Evolutionary conservation across 2,113 vertebrate genomes (phyloP).

Genomic region (Notothenia rossii): DNA sequence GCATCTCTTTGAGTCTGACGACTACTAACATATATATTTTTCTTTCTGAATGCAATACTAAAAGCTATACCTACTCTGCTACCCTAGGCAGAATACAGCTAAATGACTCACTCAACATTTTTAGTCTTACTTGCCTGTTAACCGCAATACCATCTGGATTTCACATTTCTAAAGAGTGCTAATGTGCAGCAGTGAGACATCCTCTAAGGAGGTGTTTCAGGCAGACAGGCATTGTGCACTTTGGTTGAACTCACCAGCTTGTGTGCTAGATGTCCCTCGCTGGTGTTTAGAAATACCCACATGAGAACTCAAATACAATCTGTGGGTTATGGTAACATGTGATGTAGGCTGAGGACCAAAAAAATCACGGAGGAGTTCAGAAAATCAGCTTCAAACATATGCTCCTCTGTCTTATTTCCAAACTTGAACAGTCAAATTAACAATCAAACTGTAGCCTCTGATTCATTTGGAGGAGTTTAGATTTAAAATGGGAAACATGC

Average conservation of each 20-base stretch:
- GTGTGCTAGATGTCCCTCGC: constrained; percentile 11
- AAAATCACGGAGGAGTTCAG: constrained; percentile 3
- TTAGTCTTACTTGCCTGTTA: constrained; percentile 31
- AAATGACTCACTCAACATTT: constrained; percentile 18
- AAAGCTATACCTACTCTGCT: constrained; percentile 13
- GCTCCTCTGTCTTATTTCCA: constrained; percentile 1
- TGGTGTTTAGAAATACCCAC: constrained; percentile 25
- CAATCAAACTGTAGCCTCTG: not conserved
- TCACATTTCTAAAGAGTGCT: constrained; percentile 26
- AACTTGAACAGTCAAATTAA: not conserved
- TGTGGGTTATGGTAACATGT: not conserved
- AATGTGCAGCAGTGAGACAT: constrained; percentile 19
- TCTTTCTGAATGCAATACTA: not conserved
- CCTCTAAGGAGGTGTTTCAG: constrained; percentile 27
- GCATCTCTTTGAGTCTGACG: not conserved
- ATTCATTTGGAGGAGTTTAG: not conserved
- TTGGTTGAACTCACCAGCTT: constrained; percentile 32
- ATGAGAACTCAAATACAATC: constrained; percentile 11
- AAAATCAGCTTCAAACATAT: constrained; percentile 1
- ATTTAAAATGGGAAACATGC: not conserved
- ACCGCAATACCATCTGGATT: constrained; percentile 37
- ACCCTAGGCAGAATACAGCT: constrained; percentile 22
- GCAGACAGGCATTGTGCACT: constrained; percentile 29
- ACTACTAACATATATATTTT: not conserved
- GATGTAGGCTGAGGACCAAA: constrained; percentile 11